A percentile compares a stretch with the other conserved stretches of the same genome.
Conservation (phyloP, 1,140 invertebrate genomes). For the Drosophila ambigua region DNA sequence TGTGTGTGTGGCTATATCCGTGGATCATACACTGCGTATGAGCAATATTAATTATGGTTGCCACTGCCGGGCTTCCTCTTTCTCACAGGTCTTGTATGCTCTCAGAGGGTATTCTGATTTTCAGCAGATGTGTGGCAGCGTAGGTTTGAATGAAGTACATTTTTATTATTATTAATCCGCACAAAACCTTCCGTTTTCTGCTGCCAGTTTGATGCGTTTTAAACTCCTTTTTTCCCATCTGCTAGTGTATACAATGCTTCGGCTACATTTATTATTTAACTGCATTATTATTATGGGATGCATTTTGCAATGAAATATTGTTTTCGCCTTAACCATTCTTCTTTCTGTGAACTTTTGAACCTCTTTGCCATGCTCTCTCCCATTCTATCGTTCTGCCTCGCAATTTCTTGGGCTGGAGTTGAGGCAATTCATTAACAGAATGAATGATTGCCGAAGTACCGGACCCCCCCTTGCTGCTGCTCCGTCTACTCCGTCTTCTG, state of each 20-base stretch:
- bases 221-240: neutral
- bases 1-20: conserved; percentile 17
- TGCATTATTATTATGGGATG: conserved; percentile 21
- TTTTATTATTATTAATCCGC: too few relatives aligned
- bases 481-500: neutral
- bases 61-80: conserved; percentile 22
- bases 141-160: too few relatives aligned
- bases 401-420: conserved; percentile 12
- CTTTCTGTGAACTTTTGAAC: too few relatives aligned
- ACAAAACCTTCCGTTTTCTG: too few relatives aligned
- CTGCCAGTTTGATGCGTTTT: too few relatives aligned
- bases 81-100: conserved; percentile 4
- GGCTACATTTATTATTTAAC: neutral
- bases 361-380: conserved; percentile 2
- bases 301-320: conserved; percentile 45
- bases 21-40: conserved; percentile 57
- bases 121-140: too few relatives aligned
- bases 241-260: neutral
- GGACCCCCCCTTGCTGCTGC: conserved; percentile 30
- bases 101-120: neutral
- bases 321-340: conserved; percentile 5
- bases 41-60: conserved; percentile 71
- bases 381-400: neutral
- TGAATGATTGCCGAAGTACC: conserved; percentile 67
- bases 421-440: conserved; percentile 78